Base-by-base conservation (phyloP, 2,888 invertebrate genomes). In the Tortricodes alternella region DNA sequence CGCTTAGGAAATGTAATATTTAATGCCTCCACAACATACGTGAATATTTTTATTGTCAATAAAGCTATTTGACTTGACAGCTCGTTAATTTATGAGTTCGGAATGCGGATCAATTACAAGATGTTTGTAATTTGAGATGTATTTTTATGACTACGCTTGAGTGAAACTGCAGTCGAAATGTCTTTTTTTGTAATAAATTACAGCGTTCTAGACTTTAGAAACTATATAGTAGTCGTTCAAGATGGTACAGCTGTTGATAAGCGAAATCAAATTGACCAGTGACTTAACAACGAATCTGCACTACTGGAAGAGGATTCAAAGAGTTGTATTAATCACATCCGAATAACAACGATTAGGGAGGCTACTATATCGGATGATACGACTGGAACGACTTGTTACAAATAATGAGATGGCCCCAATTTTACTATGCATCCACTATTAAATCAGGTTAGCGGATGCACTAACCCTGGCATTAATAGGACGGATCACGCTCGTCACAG, bases 1-100 rank as follows among this genome's bases (percentile, higher is more conserved):
- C 64, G 51, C 16, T 23, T 51, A 63, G 60, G 59, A 63, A 62
- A 46, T 49, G 19, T 46, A 32, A 49, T 49, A 41, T 53, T 41
- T 49, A 35, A 48, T 49, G 27, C 15, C 3, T 41, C 38, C 15
- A 23, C 16, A 29, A 37, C 11, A 39, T n/a, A n/a, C 11, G 35
- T 23, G 37, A 29, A 37, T 44, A 56, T 32, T 50, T 48, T 50
- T 41, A 55, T 48, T 44, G 49, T 38, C 27, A 44, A 50, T 21
- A 49, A 11, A 37, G 44, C 56, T n/a, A 37, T 55, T 43, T n/a
- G 9, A 9, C 13, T 23, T 49, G 55, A 55, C 49, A 38, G 49
- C 23, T 37, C 7, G 29, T 37, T 24, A 44, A 56, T 49, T 49
- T 56, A 56, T 13, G 43, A n/a, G 21, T 2, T 8, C 29, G 43